Percentiles rank a stretch among this genome's conserved stretches.
phyloP scores from a whole-genome alignment of 2,113 vertebrate genomes.

The cat (Felis catus) region F.catus_Fca126_mat1.0 CM031417.1:63489001-63489500 shows the following conservation, averaged over 20 bases:
- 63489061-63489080: slow-evolving; percentile 52
- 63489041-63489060: slow-evolving; percentile 57
- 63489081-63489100: slow-evolving; percentile 16
- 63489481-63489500: background rate
- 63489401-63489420: background rate
- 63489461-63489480: slow-evolving; percentile 38
- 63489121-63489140: background rate
- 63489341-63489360: background rate
- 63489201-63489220: slow-evolving; percentile 3
- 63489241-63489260: background rate
- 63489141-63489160: too few relatives aligned
- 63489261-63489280: background rate
- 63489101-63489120: background rate
- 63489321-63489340: background rate
- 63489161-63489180: background rate
- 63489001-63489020: slow-evolving; percentile 45
- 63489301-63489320: background rate
- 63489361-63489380: slow-evolving; percentile 2
- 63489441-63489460: background rate
- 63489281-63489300: background rate
- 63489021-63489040: slow-evolving; percentile 42
- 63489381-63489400: background rate
- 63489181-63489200: background rate
- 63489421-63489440: slow-evolving; percentile 28
- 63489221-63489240: slow-evolving; percentile 19